phyloP scores from a whole-genome alignment of 2,113 vertebrate species.

The Rhinopithecus roxellana region DNA sequence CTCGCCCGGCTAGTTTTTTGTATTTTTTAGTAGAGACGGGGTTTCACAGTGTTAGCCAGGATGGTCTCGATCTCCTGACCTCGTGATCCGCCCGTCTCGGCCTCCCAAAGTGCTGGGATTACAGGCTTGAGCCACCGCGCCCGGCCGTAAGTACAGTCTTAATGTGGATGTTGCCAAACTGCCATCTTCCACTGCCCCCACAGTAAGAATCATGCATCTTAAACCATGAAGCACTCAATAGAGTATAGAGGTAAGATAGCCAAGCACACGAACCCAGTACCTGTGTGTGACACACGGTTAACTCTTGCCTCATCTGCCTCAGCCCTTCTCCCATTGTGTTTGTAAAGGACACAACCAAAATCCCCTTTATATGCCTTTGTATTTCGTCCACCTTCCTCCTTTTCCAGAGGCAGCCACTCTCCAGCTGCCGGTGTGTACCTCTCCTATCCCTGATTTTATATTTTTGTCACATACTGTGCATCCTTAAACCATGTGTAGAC shows the following conservation, averaged over 20 bases:
- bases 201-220: background rate
- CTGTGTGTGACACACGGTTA: background rate
- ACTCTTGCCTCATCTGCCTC: background rate
- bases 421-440: background rate
- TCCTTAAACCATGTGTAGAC: background rate
- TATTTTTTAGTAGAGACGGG: no score
- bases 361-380: background rate
- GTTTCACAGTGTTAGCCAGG: no score
- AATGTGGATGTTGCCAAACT: background rate
- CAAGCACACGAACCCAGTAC: background rate
- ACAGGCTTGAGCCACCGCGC: no score
- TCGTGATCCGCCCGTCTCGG: no score
- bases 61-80: no score
- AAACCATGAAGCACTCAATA: background rate
- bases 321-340: background rate
- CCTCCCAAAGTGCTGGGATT: no score
- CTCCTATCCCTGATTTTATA: background rate
- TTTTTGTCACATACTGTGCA: background rate
- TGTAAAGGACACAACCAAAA: background rate
- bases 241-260: background rate
- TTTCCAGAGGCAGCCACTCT: background rate
- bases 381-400: background rate
- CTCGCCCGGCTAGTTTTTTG: no score
- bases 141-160: background rate
- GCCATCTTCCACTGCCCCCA: background rate